Conservation (phyloP, 1,140 invertebrate species). For the Brachionus plicatilis region DNA sequence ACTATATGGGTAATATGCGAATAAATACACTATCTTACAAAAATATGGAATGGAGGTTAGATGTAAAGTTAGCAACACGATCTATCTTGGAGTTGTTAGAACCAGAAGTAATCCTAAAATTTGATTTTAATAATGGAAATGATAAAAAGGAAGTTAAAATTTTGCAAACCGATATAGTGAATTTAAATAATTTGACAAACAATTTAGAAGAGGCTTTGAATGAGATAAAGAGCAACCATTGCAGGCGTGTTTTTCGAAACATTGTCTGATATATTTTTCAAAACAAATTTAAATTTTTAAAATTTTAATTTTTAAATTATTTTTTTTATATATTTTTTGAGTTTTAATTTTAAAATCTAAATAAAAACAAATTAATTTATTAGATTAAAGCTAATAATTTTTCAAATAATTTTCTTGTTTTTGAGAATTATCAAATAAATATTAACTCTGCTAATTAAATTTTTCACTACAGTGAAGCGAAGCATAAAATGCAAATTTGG, state of each 20-base stretch:
- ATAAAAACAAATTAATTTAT: no score
- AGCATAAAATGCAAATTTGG: no score
- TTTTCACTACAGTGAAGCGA: no score
- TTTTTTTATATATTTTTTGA: background rate
- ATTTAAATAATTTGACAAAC: constrained; percentile 34
- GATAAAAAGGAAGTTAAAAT: background rate
- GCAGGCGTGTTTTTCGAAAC: constrained; percentile 8
- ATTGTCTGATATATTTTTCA: background rate
- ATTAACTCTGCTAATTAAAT: no score
- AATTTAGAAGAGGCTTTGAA: constrained; percentile 26
- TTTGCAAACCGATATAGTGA: constrained; percentile 30
- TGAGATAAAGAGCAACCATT: constrained; percentile 5
- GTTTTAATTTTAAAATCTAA: background rate
- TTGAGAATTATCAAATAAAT: no score
- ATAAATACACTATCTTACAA: background rate
- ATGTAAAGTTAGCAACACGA: constrained; percentile 11
- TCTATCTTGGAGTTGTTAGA: background rate
- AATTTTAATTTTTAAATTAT: background rate
- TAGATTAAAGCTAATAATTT: no score
- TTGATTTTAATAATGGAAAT: background rate
- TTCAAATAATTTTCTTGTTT: no score
- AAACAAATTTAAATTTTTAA: background rate
- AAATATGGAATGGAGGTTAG: constrained; percentile 34
- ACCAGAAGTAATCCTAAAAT: background rate
- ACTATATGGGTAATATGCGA: constrained; percentile 17